Evolutionary conservation across 2,888 invertebrate species (phyloP).

Genomic region (Trissoscelio sp.): DNA sequence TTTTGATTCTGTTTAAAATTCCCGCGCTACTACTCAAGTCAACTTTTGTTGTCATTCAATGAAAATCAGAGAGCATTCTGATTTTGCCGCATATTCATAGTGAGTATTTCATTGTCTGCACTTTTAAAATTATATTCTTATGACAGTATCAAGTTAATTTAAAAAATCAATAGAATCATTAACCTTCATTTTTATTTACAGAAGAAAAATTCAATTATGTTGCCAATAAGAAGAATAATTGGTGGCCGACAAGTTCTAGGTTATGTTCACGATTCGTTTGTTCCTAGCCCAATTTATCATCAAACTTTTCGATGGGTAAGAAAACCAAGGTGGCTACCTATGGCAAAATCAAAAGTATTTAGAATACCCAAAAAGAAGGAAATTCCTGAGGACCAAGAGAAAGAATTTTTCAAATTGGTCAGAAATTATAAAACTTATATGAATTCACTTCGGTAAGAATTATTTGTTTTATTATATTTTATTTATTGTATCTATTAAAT

Average conservation of each 20-base stretch:
- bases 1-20: no score
- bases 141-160: no score
- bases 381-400: constrained; percentile 86
- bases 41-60: no score
- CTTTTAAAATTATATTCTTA: no score
- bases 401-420: constrained; percentile 87
- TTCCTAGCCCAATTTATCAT: constrained; percentile 40
- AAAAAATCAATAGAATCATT: no score
- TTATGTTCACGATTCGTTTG: constrained; percentile 50
- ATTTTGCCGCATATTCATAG: no score
- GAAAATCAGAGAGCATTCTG: no score
- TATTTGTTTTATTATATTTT: no score
- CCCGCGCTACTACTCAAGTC: no score
- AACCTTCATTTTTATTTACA: background rate
- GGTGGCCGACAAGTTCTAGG: constrained; percentile 24
- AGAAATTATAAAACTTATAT: constrained; percentile 88
- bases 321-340: constrained; percentile 92
- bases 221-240: constrained; percentile 1
- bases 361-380: constrained; percentile 87
- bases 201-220: constrained; percentile 31
- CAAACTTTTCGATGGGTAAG: constrained; percentile 86
- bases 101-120: no score
- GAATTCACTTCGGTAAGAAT: constrained; percentile 85
- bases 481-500: no score
- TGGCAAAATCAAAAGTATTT: constrained; percentile 91